Evolutionary conservation across 2,113 vertebrate species (phyloP), one percentile per base, ranked within the genome.

Genomic region (Halichoerus grypus): DNA sequence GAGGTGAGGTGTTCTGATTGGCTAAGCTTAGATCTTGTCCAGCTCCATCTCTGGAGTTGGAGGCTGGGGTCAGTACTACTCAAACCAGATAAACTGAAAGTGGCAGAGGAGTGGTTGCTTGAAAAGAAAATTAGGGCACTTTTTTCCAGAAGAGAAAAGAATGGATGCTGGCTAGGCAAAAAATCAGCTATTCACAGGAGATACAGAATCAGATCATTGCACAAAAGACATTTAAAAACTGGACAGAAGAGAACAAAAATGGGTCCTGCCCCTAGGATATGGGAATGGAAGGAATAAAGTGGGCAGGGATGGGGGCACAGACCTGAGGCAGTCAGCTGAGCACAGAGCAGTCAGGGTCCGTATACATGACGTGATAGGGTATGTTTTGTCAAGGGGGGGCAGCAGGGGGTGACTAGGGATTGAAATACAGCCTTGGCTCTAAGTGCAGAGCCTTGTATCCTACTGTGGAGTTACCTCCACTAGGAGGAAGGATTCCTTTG

Each of bases 161-260:
- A 87, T 36, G 77, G 46, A 21, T 94, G 53, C 67, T 87, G 49
- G 24, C 46, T 59, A 71, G 69, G 72, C 63, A 94, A 92, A 96
- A 46, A 86, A 33, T 13, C 24, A 85, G 16, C 16, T 92, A 67
- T 55, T 85, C 49, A 74, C 9, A 80, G 71, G 88, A 85, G 21
- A 79, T 57, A 91, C 53, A 94, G 46, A 95, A 84, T 83, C 91
- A 91, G 53, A 89, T 82, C 55, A 82, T 36, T 94, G 65, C 42
- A 39, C 72, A 92, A 81, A 81, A 92, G 69, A 63, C 26, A 69
- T 51, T 31, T 4, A 46, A 88, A 95, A 61, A 39, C 12, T 39
- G 13, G n/a, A 69, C 12, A 46, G 42, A 91, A 59, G 67, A 94
- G 49, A 92, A 92, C 13, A 80, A 92, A 15, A 85, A 53, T 94